These are phyloP conservation scores for Mythimna lalbum DNA, from an alignment of 2,888 invertebrate species.

Conservation along the genomic window DNA sequence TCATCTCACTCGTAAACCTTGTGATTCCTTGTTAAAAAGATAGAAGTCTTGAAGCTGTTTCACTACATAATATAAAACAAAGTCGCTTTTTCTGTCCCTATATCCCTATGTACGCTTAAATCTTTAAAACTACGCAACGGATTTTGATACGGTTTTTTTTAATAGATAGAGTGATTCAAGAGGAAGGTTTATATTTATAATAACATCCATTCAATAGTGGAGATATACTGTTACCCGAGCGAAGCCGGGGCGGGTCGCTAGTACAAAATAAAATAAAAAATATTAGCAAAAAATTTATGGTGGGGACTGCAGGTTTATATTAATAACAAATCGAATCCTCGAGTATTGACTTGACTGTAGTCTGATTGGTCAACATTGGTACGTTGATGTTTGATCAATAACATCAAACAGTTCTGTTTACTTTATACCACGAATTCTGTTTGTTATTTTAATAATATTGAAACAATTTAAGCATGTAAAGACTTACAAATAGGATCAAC, in stretches of 20 bases:
- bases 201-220: too few species aligned
- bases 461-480: background rate
- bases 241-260: too few species aligned
- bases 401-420: conserved; percentile 20
- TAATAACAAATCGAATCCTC: conserved; percentile 15
- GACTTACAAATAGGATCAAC: background rate
- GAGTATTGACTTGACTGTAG: conserved; percentile 1
- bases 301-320: background rate
- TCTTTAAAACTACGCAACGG: too few species aligned
- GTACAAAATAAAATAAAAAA: background rate
- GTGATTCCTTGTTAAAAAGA: background rate
- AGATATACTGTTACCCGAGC: too few species aligned
- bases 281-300: background rate
- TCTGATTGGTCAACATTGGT: conserved; percentile 29
- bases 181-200: too few species aligned
- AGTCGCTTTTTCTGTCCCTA: too few species aligned
- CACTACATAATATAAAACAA: too few species aligned
- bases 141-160: too few species aligned
- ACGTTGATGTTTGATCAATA: conserved; percentile 29
- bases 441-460: conserved; percentile 13
- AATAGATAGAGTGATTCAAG: too few species aligned
- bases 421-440: background rate
- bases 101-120: too few species aligned
- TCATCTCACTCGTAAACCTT: too few species aligned
- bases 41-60: background rate